These are phyloP conservation scores for Xyliphius kryptos DNA, from an alignment of 2,113 vertebrate species.

Conservation along the genomic window DNA sequence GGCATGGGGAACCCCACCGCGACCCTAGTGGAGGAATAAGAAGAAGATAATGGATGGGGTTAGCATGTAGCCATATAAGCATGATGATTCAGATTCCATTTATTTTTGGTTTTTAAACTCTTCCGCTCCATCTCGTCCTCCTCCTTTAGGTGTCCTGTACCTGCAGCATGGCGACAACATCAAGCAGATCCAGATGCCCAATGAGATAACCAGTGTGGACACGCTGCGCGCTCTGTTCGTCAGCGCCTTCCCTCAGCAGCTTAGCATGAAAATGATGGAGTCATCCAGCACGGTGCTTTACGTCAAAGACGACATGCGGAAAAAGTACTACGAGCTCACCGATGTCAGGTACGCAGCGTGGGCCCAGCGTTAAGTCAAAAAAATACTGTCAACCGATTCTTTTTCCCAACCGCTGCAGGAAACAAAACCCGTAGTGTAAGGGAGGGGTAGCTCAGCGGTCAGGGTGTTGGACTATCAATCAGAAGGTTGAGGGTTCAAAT, in stretches of 20 bases:
- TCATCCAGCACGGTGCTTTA: conserved; percentile 91
- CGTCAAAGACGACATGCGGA: conserved; percentile 94
- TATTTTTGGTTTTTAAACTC: neutral
- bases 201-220: conserved; percentile 92
- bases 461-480: too few relatives aligned
- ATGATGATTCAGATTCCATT: too few relatives aligned
- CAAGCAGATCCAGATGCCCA: conserved; percentile 93
- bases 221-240: conserved; percentile 95
- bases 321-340: conserved; percentile 88
- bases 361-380: too few relatives aligned
- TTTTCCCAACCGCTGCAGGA: too few relatives aligned
- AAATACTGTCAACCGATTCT: too few relatives aligned
- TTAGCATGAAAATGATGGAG: conserved; percentile 96
- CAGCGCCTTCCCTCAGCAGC: conserved; percentile 94
- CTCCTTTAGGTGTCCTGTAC: conserved; percentile 81
- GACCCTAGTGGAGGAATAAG: too few relatives aligned
- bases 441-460: too few relatives aligned
- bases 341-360: conserved; percentile 80
- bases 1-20: too few relatives aligned
- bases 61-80: too few relatives aligned
- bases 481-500: too few relatives aligned
- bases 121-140: neutral
- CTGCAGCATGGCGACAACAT: conserved; percentile 95
- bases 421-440: too few relatives aligned
- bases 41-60: too few relatives aligned